Conservation (phyloP, 2,888 invertebrate genomes). For the Rhingia rostrata region DNA sequence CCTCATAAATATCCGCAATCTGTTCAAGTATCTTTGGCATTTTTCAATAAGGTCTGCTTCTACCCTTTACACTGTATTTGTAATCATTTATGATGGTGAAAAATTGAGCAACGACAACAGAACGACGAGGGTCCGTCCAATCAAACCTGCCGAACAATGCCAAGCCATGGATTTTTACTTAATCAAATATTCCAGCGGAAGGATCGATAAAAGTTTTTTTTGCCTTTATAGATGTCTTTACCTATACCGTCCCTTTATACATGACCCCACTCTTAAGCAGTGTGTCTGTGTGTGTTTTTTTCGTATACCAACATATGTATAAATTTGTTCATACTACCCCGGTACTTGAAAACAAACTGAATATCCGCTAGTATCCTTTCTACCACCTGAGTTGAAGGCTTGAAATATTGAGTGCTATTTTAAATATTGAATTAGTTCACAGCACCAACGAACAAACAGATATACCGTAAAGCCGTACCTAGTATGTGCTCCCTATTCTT, state of each 20-base stretch:
- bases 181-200: slow-evolving; percentile 47
- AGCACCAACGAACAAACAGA: background rate
- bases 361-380: background rate
- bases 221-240: slow-evolving; percentile 21
- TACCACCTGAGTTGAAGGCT: slow-evolving; percentile 29
- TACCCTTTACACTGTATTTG: slow-evolving; percentile 9
- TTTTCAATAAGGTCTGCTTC: slow-evolving; percentile 10
- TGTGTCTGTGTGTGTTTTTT: too few relatives aligned
- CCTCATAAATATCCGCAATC: slow-evolving; percentile 25
- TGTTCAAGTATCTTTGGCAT: background rate
- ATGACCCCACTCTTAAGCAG: background rate
- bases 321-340: background rate
- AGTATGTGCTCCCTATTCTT: background rate
- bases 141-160: slow-evolving; percentile 18
- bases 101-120: slow-evolving; percentile 31
- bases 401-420: slow-evolving; percentile 69
- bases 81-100: slow-evolving; percentile 31
- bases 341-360: slow-evolving; percentile 1
- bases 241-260: slow-evolving; percentile 47
- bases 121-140: slow-evolving; percentile 15
- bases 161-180: slow-evolving; percentile 40
- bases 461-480: background rate
- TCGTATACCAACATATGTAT: too few relatives aligned
- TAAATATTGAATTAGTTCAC: slow-evolving; percentile 68
- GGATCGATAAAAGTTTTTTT: background rate